Conservation (phyloP, 2,113 vertebrate genomes). For the Brachypteracias leptosomus region DNA sequence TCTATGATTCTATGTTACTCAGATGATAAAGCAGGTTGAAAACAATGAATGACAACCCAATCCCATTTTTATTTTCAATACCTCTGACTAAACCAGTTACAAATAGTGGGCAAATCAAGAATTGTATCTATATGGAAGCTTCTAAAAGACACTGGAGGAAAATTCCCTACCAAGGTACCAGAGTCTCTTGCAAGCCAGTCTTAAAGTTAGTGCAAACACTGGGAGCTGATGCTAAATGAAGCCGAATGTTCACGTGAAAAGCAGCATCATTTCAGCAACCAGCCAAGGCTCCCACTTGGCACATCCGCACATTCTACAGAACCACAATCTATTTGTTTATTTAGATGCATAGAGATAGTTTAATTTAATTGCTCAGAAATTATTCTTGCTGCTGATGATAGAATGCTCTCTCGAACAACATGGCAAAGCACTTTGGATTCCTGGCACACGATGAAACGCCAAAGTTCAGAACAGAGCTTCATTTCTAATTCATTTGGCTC, state of each 20-base stretch:
- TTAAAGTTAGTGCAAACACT: background rate
- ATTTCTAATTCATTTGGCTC: constrained; percentile 36
- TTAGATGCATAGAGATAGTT: constrained; percentile 62
- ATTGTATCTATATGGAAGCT: background rate
- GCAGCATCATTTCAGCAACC: background rate
- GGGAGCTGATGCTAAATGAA: background rate
- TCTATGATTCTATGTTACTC: too few relatives aligned
- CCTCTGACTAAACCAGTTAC: background rate
- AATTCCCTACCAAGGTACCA: background rate
- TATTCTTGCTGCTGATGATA: constrained; percentile 30
- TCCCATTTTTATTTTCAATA: background rate
- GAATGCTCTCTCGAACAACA: background rate
- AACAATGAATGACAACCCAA: background rate
- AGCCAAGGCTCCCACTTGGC: constrained; percentile 39
- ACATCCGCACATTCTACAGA: background rate
- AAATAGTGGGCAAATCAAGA: background rate
- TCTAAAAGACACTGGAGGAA: background rate
- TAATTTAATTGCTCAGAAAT: constrained; percentile 59
- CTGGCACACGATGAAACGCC: constrained; percentile 47
- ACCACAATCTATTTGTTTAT: constrained; percentile 66
- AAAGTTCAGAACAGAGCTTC: background rate
- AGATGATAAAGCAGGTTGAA: background rate
- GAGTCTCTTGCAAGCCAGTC: background rate
- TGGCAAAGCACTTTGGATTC: constrained; percentile 2
- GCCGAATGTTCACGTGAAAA: too few relatives aligned